Base-by-base conservation (phyloP, 2,797 vertebrate species). In the Cygnus olor region DNA sequence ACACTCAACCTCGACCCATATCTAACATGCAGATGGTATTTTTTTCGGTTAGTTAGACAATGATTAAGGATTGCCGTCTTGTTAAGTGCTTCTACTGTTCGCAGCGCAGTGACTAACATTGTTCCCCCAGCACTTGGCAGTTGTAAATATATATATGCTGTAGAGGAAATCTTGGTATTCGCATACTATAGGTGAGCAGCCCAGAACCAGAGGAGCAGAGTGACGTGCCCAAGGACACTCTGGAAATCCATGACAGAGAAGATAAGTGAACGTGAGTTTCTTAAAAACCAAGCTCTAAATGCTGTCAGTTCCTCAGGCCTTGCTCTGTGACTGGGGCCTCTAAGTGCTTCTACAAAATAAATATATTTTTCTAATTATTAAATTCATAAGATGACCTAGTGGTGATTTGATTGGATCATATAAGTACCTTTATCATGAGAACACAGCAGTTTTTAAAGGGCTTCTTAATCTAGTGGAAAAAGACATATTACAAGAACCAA, bases 401-500 rank as follows among this genome's bases (percentile, higher is more conserved):
- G 30, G 61, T 94, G 49, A 89, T 72, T 92, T 80, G 94, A 72
- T 95, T 81, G 88, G 79, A 76, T 93, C 68, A 12, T 85, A 11
- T 88, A 92, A 95, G 54, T 78, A 89, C 65, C 65, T 95, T 94
- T 93, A 86, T 74, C 69, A 64, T 40, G 32, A 83, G 61, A 93
- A 93, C 79, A 69, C 19, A 74, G 85, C 16, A 32, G 3, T 4
- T 68, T 92, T 91, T 85, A 85, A 90, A 91, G 81, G 61, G 51
- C 61, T 95, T 78, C 79, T 95, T 94, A 95, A 94, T 94, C 90
- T 91, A 88, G 72, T 88, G 82, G 89, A 88, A 95, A 93, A 95
- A 96, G 79, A 69, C 11, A 20, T 88, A 86, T 89, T 93, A 66
- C 27, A 78, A 80, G 69, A 84, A 66, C 61, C 79, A 89, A 32